A percentile compares a stretch with the other conserved stretches of the same genome.
Conservation (phyloP, 1,140 invertebrate species). For the Plectrocnemia conspersa region DNA sequence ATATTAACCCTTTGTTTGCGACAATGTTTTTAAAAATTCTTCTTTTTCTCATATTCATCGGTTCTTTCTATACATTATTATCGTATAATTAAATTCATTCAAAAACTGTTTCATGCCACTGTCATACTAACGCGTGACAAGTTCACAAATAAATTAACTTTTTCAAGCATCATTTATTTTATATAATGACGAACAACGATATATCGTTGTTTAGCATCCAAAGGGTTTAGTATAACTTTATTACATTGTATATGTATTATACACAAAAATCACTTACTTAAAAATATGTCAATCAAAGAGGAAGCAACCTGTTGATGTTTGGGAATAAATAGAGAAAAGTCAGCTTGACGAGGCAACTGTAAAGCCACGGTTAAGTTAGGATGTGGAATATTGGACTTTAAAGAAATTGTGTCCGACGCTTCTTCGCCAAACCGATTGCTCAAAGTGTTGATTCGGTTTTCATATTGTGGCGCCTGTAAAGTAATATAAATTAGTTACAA, state of each 20-base stretch:
- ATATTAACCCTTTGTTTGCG: no score
- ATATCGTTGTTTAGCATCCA: no score
- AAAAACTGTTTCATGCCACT: no score
- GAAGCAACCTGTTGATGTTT: slow-evolving; percentile 53
- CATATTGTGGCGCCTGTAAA: slow-evolving; percentile 41
- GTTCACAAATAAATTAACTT: slow-evolving; percentile 2
- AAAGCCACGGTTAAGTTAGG: slow-evolving; percentile 43
- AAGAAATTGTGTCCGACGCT: slow-evolving; percentile 39
- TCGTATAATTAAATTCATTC: no score
- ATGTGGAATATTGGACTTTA: slow-evolving; percentile 39
- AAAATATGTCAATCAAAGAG: slow-evolving; percentile 51
- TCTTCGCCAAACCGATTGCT: slow-evolving; percentile 44
- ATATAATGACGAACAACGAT: neutral
- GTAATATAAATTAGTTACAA: neutral
- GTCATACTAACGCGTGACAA: no score
- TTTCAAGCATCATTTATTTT: neutral
- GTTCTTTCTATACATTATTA: no score
- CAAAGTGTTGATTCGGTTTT: slow-evolving; percentile 41
- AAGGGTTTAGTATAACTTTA: neutral
- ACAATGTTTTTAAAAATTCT: no score
- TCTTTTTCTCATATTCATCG: no score
- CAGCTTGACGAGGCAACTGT: slow-evolving; percentile 42
- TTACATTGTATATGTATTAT: slow-evolving; percentile 19
- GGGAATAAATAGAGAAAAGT: slow-evolving; percentile 58
- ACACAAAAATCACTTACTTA: slow-evolving; percentile 43